Percentiles rank a stretch among this genome's conserved stretches.
These are phyloP conservation scores for Pelosia muscerda DNA, from an alignment of 2,888 invertebrate species.

Conservation along the genomic window DNA sequence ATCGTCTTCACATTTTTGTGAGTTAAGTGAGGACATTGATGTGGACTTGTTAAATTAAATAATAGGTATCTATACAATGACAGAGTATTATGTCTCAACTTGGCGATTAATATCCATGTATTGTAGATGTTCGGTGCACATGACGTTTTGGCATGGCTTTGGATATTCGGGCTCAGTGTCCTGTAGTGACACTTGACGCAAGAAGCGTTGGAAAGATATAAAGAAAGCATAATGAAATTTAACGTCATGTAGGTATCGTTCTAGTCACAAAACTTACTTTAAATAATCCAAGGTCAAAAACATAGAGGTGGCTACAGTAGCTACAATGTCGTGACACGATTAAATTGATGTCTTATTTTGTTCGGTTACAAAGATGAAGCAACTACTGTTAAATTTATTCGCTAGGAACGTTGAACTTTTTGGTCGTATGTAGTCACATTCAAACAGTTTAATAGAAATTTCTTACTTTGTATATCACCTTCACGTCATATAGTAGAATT, in stretches of 20 bases:
- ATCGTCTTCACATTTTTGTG: not conserved
- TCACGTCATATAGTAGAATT: too few relatives aligned
- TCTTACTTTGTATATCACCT: too few relatives aligned
- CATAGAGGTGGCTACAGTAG: constrained; percentile 32
- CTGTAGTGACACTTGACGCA: not conserved
- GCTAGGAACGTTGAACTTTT: constrained; percentile 15
- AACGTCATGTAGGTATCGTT: not conserved
- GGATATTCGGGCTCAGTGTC: too few relatives aligned
- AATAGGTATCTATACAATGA: too few relatives aligned
- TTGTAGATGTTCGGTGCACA: too few relatives aligned
- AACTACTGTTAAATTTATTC: constrained; percentile 35
- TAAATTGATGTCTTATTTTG: constrained; percentile 34
- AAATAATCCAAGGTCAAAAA: constrained; percentile 25
- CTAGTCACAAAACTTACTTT: constrained; percentile 14
- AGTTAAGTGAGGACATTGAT: too few relatives aligned
- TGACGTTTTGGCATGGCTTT: too few relatives aligned
- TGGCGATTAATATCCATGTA: too few relatives aligned
- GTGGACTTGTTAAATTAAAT: not conserved
- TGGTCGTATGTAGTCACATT: not conserved
- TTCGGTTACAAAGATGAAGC: constrained; percentile 34
- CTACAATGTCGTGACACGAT: constrained; percentile 41
- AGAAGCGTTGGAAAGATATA: not conserved
- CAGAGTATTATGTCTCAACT: not conserved
- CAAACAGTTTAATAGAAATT: too few relatives aligned
- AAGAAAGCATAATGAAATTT: not conserved